These are phyloP conservation scores for Philereme transversata DNA, from an alignment of 2,888 invertebrate genomes.

Conservation along the genomic window DNA sequence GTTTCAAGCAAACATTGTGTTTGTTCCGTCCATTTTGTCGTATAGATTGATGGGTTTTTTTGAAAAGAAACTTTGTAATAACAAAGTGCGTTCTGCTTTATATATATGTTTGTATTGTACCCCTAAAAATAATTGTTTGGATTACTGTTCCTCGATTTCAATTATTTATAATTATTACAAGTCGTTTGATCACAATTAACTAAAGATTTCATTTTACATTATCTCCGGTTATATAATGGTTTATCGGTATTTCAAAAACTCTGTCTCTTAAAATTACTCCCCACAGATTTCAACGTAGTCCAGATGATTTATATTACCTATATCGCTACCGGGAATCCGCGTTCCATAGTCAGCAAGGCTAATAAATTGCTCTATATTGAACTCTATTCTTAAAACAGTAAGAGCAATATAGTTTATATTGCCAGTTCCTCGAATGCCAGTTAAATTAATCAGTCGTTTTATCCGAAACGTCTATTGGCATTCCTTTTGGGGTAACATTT, in stretches of 20 bases:
- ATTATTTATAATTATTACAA: background rate
- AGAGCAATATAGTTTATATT: slow-evolving; percentile 32
- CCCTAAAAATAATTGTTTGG: background rate
- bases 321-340: slow-evolving; percentile 35
- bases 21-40: slow-evolving; percentile 19
- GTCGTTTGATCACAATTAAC: background rate
- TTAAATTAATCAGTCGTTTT: slow-evolving; percentile 45
- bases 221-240: background rate
- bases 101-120: background rate
- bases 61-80: slow-evolving; percentile 2
- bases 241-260: slow-evolving; percentile 7
- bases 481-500: slow-evolving; percentile 39
- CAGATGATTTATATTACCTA: slow-evolving; percentile 36
- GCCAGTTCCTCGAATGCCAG: slow-evolving; percentile 41
- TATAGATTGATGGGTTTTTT: slow-evolving; percentile 13
- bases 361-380: slow-evolving; percentile 33
- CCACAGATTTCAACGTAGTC: slow-evolving; percentile 28
- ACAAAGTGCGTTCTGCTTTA: background rate
- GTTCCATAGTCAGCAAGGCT: slow-evolving; percentile 30
- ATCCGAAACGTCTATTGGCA: slow-evolving; percentile 41
- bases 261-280: slow-evolving; percentile 17
- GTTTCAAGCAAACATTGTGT: slow-evolving; percentile 24
- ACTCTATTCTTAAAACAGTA: slow-evolving; percentile 32
- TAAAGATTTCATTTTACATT: slow-evolving; percentile 1
- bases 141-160: too few species aligned